Base-by-base conservation (phyloP, 2,113 vertebrate species). In the Hystrix cristata region DNA sequence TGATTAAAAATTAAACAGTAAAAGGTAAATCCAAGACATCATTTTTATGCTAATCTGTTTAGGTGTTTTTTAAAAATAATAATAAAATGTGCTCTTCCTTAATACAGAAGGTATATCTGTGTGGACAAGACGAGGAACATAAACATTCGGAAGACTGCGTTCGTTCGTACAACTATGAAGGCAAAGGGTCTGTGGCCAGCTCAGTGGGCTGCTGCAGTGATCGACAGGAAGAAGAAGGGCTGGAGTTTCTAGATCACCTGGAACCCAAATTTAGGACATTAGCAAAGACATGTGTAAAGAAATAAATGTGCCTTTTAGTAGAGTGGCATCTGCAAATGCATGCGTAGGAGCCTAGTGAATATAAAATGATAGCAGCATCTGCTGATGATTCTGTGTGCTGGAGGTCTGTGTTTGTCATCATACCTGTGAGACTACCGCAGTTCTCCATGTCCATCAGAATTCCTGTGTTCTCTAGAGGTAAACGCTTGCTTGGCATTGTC, bases 121-220 rank as follows among this genome's bases (percentile, higher is more conserved):
- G 99, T 91, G 98, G 98, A 96, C 99, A 99, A 94, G 98, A 99
- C 14, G 99, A 99, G 98, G 98, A 99, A 80, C 98, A 98, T 62
- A 98, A 99, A 16, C 99, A 98, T 60, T 99, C 99, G 0, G 99
- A 99, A 60, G 99, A 99, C 98, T 98, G 99, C 90, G 94, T 99
- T 46, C 99, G 99, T 95, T 76, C 98, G 9, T 99, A 99, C 95
- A 98, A 98, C 62, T 99, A 98, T n/a, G 99, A 99, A 98, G 99
- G 99, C 93, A 98, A 94, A 97, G 99, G 99, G 95, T 99, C 99
- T 0, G 60, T 98, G 34, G 99, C 99, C 7, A 99, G 99, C 78
- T 99, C 99, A 0, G 98, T 99, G 59, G 99, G 99, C 81, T 99
- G 99, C 98, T 99, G 99, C 98, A 99, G 99, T 65, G 99, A 99